phyloP scores from a whole-genome alignment of 2,113 vertebrate genomes.

The Carassius auratus region DNA sequence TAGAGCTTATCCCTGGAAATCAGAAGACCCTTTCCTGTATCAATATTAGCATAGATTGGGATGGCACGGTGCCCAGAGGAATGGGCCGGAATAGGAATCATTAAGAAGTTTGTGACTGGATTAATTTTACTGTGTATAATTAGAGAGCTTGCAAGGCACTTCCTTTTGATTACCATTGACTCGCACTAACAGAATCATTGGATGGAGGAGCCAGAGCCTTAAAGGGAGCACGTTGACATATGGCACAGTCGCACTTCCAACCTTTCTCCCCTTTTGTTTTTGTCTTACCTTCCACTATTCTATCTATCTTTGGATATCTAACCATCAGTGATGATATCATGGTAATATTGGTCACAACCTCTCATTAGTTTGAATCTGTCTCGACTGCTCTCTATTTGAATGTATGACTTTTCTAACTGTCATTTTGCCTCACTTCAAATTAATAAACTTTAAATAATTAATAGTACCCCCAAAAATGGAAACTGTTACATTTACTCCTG shows the following conservation, averaged over 20 bases:
- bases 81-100: constrained; percentile 7
- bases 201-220: neutral
- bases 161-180: constrained; percentile 12
- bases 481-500: neutral
- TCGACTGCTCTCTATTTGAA: neutral
- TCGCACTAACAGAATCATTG: neutral
- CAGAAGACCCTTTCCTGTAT: constrained; percentile 29
- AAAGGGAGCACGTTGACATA: neutral
- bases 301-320: neutral
- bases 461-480: neutral
- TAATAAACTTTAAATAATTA: neutral
- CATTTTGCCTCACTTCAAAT: neutral
- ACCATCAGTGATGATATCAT: no score
- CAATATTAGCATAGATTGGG: constrained; percentile 27
- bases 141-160: constrained; percentile 13
- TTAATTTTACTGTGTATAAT: constrained; percentile 37
- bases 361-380: neutral
- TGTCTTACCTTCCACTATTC: neutral
- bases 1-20: constrained; percentile 46
- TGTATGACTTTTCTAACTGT: neutral
- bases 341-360: neutral
- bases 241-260: neutral
- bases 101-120: constrained; percentile 25
- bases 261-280: neutral
- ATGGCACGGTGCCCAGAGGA: neutral